These are phyloP conservation scores for Cosmia trapezina DNA, from an alignment of 2,888 invertebrate genomes.

Conservation along the genomic window DNA sequence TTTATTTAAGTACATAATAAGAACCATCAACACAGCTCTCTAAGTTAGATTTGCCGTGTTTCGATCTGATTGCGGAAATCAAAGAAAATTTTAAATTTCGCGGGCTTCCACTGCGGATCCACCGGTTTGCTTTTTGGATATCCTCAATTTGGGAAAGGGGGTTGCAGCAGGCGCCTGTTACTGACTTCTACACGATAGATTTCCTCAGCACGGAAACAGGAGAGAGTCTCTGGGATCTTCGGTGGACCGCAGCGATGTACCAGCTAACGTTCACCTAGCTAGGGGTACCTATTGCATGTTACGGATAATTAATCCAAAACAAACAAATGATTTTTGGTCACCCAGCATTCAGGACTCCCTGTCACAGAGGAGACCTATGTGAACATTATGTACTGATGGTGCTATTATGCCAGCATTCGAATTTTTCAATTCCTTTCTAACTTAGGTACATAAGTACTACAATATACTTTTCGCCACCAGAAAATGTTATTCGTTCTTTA, in stretches of 20 bases:
- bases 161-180: neutral
- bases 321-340: neutral
- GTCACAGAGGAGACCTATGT: too few relatives aligned
- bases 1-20: too few relatives aligned
- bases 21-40: too few relatives aligned
- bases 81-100: too few relatives aligned
- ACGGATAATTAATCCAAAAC: neutral
- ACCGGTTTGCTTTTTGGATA: neutral
- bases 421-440: neutral
- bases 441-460: too few relatives aligned
- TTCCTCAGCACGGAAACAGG: neutral
- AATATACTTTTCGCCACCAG: neutral
- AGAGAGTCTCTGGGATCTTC: neutral
- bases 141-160: neutral
- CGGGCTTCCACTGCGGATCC: too few relatives aligned
- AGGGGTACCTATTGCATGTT: neutral
- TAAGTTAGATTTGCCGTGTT: too few relatives aligned
- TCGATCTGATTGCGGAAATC: too few relatives aligned
- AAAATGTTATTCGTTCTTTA: neutral
- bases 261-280: neutral
- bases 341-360: neutral
- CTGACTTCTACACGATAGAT: neutral
- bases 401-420: neutral
- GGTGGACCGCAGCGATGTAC: neutral
- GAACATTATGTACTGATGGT: too few relatives aligned